phyloP scores from a whole-genome alignment of 1,140 invertebrate genomes.

The Plectrocnemia conspersa region DNA sequence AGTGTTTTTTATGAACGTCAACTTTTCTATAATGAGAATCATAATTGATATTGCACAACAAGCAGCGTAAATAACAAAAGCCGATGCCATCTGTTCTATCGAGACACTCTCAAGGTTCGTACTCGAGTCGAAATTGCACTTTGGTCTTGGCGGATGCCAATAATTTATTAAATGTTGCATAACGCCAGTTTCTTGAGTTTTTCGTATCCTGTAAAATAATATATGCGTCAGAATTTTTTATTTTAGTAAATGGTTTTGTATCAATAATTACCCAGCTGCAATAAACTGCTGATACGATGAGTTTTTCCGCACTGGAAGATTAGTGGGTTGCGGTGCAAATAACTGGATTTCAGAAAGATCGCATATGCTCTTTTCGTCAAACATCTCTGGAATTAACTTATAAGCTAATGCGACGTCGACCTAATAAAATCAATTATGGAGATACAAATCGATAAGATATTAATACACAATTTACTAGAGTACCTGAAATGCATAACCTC shows the following conservation, averaged over 20 bases:
- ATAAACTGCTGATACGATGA: slow-evolving; percentile 54
- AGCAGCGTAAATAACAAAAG: slow-evolving; percentile 16
- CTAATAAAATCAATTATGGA: slow-evolving; percentile 35
- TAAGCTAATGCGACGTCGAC: slow-evolving; percentile 52
- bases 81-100: slow-evolving; percentile 13
- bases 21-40: slow-evolving; percentile 11
- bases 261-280: slow-evolving; percentile 45
- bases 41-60: slow-evolving; percentile 9
- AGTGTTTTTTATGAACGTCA: no score
- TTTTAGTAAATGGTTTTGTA: neutral
- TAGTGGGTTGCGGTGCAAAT: slow-evolving; percentile 44
- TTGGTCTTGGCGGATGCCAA: slow-evolving; percentile 51
- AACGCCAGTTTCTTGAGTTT: slow-evolving; percentile 50
- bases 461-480: neutral
- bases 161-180: slow-evolving; percentile 47
- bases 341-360: slow-evolving; percentile 51
- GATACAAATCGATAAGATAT: no score
- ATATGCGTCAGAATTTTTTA: neutral
- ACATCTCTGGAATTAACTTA: slow-evolving; percentile 52
- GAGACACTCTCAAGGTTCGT: slow-evolving; percentile 18
- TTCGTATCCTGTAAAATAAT: slow-evolving; percentile 43
- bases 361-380: slow-evolving; percentile 51
- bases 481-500: slow-evolving; percentile 31
- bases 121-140: slow-evolving; percentile 37
- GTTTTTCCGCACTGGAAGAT: slow-evolving; percentile 45